Conservation (phyloP, 2,888 invertebrate genomes). For the Cheilosia impressa region DNA sequence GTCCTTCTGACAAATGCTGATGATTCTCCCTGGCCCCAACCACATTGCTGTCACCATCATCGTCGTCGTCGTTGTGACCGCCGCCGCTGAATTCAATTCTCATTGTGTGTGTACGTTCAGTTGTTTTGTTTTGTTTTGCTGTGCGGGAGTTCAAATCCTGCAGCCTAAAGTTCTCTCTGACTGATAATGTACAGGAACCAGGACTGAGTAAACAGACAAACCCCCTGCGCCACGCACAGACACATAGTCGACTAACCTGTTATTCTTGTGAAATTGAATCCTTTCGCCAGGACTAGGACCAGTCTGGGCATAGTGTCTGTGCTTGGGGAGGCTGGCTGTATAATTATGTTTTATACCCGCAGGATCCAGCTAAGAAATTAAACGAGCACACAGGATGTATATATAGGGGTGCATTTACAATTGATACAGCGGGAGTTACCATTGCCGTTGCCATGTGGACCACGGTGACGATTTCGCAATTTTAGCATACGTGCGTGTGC, state of each 20-base stretch:
- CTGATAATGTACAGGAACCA: constrained; percentile 48
- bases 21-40: constrained; percentile 16
- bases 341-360: constrained; percentile 75
- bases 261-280: constrained; percentile 75
- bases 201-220: constrained; percentile 72
- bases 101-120: constrained; percentile 45
- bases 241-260: constrained; percentile 63
- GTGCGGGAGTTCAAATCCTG: constrained; percentile 58
- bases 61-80: constrained; percentile 2
- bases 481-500: constrained; percentile 33
- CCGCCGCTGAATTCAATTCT: constrained; percentile 56
- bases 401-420: constrained; percentile 73
- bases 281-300: constrained; percentile 66
- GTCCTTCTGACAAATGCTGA: constrained; percentile 67
- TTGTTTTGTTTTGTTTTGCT: constrained; percentile 32
- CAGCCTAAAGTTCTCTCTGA: constrained; percentile 69
- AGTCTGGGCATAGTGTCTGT: constrained; percentile 34
- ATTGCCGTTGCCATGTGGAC: constrained; percentile 40
- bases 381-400: constrained; percentile 44
- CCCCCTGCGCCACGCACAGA: constrained; percentile 13
- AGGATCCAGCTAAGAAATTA: constrained; percentile 75
- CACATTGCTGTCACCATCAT: neutral
- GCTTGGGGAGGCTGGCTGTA: constrained; percentile 51
- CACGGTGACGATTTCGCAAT: constrained; percentile 52
- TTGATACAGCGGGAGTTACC: constrained; percentile 56